Percentiles rank a stretch among this genome's conserved stretches.
Conservation (phyloP, 1,140 invertebrate species). For the Platorchestia sp. region DNA sequence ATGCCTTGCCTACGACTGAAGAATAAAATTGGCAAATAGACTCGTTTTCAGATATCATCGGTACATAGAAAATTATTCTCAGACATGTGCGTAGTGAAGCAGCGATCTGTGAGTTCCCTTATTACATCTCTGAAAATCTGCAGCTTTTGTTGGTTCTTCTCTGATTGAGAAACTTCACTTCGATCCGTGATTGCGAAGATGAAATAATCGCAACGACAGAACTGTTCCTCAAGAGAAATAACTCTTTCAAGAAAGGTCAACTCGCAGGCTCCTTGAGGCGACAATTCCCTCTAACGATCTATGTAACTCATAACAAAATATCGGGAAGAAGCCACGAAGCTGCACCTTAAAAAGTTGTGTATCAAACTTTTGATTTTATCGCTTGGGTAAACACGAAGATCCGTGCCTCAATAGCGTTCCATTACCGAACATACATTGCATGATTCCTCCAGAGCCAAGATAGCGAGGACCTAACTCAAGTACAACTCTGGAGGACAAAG, state of each 20-base stretch:
- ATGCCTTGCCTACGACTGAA: neutral
- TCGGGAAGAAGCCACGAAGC: neutral
- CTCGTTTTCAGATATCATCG: neutral
- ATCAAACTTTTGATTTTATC: neutral
- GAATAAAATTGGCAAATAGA: neutral
- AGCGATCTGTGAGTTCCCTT: too few species aligned
- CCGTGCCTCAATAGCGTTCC: neutral
- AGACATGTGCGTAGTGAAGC: neutral
- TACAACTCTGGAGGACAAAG: neutral
- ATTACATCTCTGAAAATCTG: neutral
- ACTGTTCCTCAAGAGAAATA: neutral
- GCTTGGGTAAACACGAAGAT: neutral
- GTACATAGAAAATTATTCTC: neutral
- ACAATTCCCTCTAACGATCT: neutral
- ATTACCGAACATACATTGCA: neutral
- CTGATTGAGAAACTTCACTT: neutral
- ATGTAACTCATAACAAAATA: neutral
- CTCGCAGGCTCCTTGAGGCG: neutral
- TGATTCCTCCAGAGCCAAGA: neutral
- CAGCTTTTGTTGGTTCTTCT: neutral
- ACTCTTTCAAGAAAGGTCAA: neutral
- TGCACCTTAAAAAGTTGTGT: neutral
- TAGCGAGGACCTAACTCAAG: neutral
- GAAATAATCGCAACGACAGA: neutral
- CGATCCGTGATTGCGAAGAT: neutral